phyloP scores from a whole-genome alignment of 2,888 invertebrate genomes.

The Tetramorium bicarinatum region DNA sequence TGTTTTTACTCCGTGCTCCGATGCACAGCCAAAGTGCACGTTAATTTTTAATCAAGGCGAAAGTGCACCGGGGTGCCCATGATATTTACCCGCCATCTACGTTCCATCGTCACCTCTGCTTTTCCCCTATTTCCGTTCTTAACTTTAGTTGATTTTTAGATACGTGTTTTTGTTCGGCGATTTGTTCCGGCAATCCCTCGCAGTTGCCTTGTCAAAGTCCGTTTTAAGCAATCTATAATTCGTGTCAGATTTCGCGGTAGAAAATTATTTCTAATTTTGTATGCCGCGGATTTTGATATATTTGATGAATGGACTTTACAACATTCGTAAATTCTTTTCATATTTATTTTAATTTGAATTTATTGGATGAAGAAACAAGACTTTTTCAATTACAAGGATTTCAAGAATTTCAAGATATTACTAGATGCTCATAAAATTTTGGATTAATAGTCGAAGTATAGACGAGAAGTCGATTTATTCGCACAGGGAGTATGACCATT shows the following conservation, averaged over 20 bases:
- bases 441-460: background rate
- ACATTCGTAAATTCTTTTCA: background rate
- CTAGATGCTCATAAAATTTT: background rate
- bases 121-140: conserved; percentile 13
- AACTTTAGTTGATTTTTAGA: background rate
- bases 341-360: background rate
- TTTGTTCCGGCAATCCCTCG: background rate
- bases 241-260: background rate
- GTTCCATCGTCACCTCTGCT: conserved; percentile 41
- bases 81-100: conserved; percentile 48
- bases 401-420: background rate
- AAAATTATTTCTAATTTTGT: background rate
- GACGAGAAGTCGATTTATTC: background rate
- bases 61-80: conserved; percentile 63
- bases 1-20: conserved; percentile 67
- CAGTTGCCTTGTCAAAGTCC: background rate
- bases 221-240: background rate
- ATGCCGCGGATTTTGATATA: background rate
- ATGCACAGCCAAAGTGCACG: conserved; percentile 71
- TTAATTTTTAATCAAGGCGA: conserved; percentile 76
- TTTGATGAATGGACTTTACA: background rate
- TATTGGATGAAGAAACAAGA: background rate
- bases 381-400: background rate
- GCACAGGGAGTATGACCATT: background rate
- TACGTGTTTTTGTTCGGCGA: background rate